A percentile compares a stretch with the other conserved stretches of the same genome.
Evolutionary conservation across 2,797 vertebrate species (phyloP).

Genomic region (Sardinella longiceps): DNA sequence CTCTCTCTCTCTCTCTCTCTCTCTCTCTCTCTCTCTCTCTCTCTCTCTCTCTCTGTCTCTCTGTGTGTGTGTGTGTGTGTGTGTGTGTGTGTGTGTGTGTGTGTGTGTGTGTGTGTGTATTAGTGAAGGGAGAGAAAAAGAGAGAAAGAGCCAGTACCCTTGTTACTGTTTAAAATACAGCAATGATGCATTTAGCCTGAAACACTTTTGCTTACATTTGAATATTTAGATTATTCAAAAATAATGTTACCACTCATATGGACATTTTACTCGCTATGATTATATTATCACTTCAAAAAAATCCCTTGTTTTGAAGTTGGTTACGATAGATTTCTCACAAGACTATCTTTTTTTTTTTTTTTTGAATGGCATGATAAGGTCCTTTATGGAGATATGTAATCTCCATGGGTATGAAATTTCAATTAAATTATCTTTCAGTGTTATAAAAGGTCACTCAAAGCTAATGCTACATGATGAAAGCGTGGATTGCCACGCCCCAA

Average conservation of each 20-base stretch:
- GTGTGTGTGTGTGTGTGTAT: not conserved
- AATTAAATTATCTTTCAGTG: not conserved
- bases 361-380: not conserved
- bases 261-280: not conserved
- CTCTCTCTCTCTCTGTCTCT: slow-evolving; percentile 54
- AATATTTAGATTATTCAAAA: not conserved
- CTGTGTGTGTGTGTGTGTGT: not conserved
- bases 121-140: not conserved
- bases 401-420: not conserved
- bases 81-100: not conserved
- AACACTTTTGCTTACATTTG: not conserved
- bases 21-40: slow-evolving; percentile 47
- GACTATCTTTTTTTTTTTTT: not conserved
- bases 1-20: slow-evolving; percentile 36
- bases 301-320: not conserved
- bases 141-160: not conserved
- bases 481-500: not conserved
- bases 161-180: not conserved
- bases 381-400: not conserved
- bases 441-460: not conserved
- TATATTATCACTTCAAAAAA: not conserved
- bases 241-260: not conserved
- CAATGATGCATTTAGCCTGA: not conserved
- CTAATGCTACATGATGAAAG: slow-evolving; percentile 14
- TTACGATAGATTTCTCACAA: not conserved